Evolutionary conservation across 2,888 invertebrate genomes (phyloP), one percentile per base, ranked within the genome.

Genomic region (Drosophila affinis): DNA sequence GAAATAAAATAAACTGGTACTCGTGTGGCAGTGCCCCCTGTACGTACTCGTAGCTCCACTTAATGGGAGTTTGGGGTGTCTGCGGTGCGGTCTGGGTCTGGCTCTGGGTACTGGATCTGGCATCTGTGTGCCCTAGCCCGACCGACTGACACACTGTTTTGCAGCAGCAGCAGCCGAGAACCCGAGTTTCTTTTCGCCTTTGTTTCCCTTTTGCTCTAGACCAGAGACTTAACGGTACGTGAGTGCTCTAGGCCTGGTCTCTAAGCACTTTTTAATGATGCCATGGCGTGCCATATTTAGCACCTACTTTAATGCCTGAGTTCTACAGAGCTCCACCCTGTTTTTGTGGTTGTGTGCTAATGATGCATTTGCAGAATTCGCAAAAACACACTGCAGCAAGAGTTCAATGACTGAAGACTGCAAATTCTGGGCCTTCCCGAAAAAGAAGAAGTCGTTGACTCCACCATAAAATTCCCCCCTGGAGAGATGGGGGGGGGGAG

Each of bases 181-280:
- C 72, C 27, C 29, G 34, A 65, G 63, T 71, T 59, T 62, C 29
- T 69, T 73, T 73, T 56, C 51, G 64, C n/a, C 62, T 70, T 63
- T 68, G 62, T 53, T 48, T 64, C 48, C 58, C 49, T 56, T 65
- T 56, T 58, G 63, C 45, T 27, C 49, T 27, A 44, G 52, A 27
- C 34, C n/a, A 46, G 54, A 47, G 32, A 55, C 62, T 62, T 67
- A 87, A 83, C 88, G 81, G 84, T 29, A 29, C 29, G 29, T 29
- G 29, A 75, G 76, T 82, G 82, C 82, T 79, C 79, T 78, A 78
- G 76, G 75, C 55, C 55, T 55, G 49, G 29, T 62, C 48, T 63
- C 84, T 87, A 83, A 83, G 86, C 88, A 80, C 67, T 87, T 83
- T 83, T 88, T 83, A 83, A 83, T 83, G 83, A 87, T 87, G 62